These are phyloP conservation scores for Pseudomyrmex gracilis DNA, from an alignment of 1,140 invertebrate species.

Conservation along the genomic window DNA sequence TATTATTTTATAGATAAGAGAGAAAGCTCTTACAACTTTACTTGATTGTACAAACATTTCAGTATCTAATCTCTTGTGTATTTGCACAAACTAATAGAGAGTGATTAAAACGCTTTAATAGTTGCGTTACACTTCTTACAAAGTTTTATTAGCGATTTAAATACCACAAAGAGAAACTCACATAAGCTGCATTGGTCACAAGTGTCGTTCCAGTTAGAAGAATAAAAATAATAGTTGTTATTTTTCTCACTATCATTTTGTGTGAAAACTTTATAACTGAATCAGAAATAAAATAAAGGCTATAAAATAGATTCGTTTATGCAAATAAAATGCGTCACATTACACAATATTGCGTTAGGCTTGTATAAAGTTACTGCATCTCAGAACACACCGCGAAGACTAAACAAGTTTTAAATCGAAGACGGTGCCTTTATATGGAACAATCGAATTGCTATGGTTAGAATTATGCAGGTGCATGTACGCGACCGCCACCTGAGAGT, in stretches of 20 bases:
- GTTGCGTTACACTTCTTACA: too few species aligned
- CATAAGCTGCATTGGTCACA: conserved; percentile 28
- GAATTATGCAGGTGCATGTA: conserved; percentile 49
- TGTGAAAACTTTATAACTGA: conserved; percentile 5
- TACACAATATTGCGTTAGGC: conserved; percentile 38
- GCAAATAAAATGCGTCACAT: conserved; percentile 31
- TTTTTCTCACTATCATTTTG: conserved; percentile 43
- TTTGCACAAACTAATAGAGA: conserved; percentile 5
- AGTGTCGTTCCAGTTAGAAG: conserved; percentile 32
- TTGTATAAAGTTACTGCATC: conserved; percentile 6
- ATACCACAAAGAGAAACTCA: conserved; percentile 30
- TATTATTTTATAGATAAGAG: background rate
- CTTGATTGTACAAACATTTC: conserved; percentile 16
- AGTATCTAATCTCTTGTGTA: background rate
- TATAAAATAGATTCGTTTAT: conserved; percentile 31
- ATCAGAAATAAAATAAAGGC: background rate
- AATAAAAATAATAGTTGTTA: conserved; percentile 20
- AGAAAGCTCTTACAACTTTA: conserved; percentile 9
- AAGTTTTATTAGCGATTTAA: background rate
- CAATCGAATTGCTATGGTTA: conserved; percentile 54
- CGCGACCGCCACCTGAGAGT: conserved; percentile 28
- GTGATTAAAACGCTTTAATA: too few species aligned
- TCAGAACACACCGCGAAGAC: conserved; percentile 23
- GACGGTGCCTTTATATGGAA: conserved; percentile 62
- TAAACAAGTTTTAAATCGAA: conserved; percentile 47